Evolutionary conservation across 2,888 invertebrate species (phyloP).

Genomic region (Malachius bipustulatus): DNA sequence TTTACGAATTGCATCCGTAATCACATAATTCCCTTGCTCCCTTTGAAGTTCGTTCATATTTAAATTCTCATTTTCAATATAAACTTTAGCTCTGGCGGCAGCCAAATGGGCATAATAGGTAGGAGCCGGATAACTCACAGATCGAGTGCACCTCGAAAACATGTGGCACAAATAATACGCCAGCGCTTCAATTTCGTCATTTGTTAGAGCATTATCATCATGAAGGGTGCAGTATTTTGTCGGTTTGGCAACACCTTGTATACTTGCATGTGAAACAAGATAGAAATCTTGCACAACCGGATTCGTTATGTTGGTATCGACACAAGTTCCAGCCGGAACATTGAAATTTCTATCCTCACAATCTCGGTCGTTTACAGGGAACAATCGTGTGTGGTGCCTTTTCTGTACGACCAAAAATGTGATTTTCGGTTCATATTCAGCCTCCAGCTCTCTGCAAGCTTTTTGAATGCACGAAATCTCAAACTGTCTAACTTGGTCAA

Average conservation of each 20-base stretch:
- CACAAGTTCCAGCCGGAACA: constrained; percentile 51
- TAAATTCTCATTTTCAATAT: constrained; percentile 33
- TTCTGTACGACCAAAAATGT: constrained; percentile 94
- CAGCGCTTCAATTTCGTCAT: constrained; percentile 65
- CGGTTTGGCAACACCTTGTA: constrained; percentile 73
- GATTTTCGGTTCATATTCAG: constrained; percentile 58
- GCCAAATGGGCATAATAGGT: constrained; percentile 81
- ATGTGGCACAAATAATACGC: constrained; percentile 77
- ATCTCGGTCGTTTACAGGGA: constrained; percentile 35
- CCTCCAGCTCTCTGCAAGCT: constrained; percentile 46
- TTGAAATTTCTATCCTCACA: constrained; percentile 52
- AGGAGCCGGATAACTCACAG: constrained; percentile 78
- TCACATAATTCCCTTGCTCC: constrained; percentile 41
- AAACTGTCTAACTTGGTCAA: constrained; percentile 51
- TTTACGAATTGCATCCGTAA: constrained; percentile 42
- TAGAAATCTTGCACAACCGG: constrained; percentile 83
- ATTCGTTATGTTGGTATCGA: constrained; percentile 76
- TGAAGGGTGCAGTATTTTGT: constrained; percentile 77
- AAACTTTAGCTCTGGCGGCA: constrained; percentile 55
- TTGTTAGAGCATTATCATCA: constrained; percentile 60
- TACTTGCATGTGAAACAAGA: constrained; percentile 55
- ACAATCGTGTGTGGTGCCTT: constrained; percentile 80
- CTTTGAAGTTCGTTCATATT: constrained; percentile 39
- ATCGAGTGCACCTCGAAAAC: constrained; percentile 70
- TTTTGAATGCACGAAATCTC: constrained; percentile 55